Evolutionary conservation across 2,888 invertebrate species (phyloP).

Genomic region (Criorhina ranunculi): DNA sequence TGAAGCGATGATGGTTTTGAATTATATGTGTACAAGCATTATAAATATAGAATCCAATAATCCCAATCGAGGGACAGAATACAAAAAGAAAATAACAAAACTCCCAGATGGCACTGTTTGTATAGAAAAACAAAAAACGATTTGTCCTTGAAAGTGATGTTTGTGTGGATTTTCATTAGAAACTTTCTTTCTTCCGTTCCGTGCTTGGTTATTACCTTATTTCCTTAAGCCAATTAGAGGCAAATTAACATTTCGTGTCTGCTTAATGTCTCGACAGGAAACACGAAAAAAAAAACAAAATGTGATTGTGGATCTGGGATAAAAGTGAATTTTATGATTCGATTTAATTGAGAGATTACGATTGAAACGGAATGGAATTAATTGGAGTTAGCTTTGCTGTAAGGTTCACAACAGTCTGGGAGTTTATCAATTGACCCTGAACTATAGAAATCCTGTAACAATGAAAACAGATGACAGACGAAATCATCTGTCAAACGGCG

Average conservation of each 20-base stretch:
- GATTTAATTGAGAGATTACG: slow-evolving; percentile 44
- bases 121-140: slow-evolving; percentile 36
- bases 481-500: too few species aligned
- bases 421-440: background rate
- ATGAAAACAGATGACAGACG: too few species aligned
- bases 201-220: slow-evolving; percentile 67
- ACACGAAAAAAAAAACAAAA: slow-evolving; percentile 20
- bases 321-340: slow-evolving; percentile 53
- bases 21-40: too few species aligned
- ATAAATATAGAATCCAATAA: slow-evolving; percentile 54
- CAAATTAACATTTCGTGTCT: slow-evolving; percentile 71
- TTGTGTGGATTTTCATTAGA: slow-evolving; percentile 14
- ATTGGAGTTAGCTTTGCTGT: slow-evolving; percentile 25
- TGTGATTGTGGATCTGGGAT: slow-evolving; percentile 18
- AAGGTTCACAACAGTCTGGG: background rate
- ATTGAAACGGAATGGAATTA: background rate
- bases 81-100: slow-evolving; percentile 30
- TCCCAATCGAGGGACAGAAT: slow-evolving; percentile 58
- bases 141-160: slow-evolving; percentile 52
- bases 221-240: slow-evolving; percentile 67
- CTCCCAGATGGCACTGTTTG: slow-evolving; percentile 17
- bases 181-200: slow-evolving; percentile 64
- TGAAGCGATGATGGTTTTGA: background rate
- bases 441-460: background rate
- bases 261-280: slow-evolving; percentile 65